phyloP scores from a whole-genome alignment of 2,888 invertebrate genomes.

The Heliconius aoede region DNA sequence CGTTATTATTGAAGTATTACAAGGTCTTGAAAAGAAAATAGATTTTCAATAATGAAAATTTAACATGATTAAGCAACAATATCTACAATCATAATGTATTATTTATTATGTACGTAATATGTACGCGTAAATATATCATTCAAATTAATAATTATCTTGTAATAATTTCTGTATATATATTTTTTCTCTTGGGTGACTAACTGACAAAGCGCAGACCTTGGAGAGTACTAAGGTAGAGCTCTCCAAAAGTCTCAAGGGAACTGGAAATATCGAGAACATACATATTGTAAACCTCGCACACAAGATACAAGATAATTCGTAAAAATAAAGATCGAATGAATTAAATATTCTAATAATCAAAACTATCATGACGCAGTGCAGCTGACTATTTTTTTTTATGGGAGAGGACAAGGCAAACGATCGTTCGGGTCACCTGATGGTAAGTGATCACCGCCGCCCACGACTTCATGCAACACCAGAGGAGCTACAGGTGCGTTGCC shows the following conservation, averaged over 20 bases:
- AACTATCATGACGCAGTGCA: neutral
- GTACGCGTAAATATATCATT: too few relatives aligned
- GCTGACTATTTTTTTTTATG: too few relatives aligned
- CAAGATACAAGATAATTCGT: neutral
- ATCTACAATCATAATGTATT: neutral
- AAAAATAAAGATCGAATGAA: neutral
- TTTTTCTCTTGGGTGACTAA: neutral
- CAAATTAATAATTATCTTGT: too few relatives aligned
- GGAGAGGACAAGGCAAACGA: too few relatives aligned
- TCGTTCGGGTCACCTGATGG: too few relatives aligned
- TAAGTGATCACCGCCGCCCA: too few relatives aligned
- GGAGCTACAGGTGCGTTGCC: too few relatives aligned
- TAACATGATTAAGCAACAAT: constrained; percentile 25
- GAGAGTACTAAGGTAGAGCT: neutral
- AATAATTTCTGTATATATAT: too few relatives aligned
- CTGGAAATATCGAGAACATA: too few relatives aligned
- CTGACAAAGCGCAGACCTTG: neutral
- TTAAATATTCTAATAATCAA: neutral
- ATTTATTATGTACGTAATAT: too few relatives aligned
- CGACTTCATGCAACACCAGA: too few relatives aligned
- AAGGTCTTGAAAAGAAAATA: constrained; percentile 30
- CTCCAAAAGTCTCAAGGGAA: neutral
- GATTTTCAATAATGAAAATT: constrained; percentile 27
- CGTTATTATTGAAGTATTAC: neutral
- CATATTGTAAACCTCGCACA: neutral